Base-by-base conservation (phyloP, 2,888 invertebrate genomes). In the Amphipoea oculea region DNA sequence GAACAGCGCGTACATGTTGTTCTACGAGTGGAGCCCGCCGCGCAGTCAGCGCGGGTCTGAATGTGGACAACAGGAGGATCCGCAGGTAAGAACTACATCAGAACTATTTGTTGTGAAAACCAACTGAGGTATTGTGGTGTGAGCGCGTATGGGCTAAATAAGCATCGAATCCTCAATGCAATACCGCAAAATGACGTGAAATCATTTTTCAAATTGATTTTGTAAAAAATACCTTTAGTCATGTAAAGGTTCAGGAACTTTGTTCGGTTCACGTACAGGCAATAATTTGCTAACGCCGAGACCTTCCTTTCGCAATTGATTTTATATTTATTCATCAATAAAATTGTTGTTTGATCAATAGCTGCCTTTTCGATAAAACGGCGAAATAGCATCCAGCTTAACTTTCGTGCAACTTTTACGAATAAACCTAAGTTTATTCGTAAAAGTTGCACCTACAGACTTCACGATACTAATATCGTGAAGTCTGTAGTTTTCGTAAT, bases 1-100 rank as follows among this genome's bases (percentile, higher is more conserved):
- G 4, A 99, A 99, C 95, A 99, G 99, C 92, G 99, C 99, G 1
- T 99, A 99, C 95, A 99, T 99, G 99, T 94, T 99, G 89, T 99
- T 99, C 95, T 99, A 99, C 95, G 99, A 99, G 94, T 97, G 99
- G 90, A 98, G 98, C 85, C 97, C 97, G 90, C 97, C 97, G 89
- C 95, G 96, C 3, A 91, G 90, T 69, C 95, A 94, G 81, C 93
- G 96, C 0, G 95, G 94, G 14, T 94, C 96, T 6, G 97, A 96
- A 72, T 90, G 92, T 84, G 95, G 95, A 0, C 95, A 92, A 73
- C 94, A 92, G 81, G 96, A 96, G 66, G 97, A 96, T 72, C 92
- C 96, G 9, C 96, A 97, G 94, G 97, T 97, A 89, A 68, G 7
- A 11, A 71, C 62, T 40, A n/a, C 3, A 6, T 23, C 9, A 9